Conservation (phyloP, 1,140 invertebrate species). For the Pollicipes pollicipes region DNA sequence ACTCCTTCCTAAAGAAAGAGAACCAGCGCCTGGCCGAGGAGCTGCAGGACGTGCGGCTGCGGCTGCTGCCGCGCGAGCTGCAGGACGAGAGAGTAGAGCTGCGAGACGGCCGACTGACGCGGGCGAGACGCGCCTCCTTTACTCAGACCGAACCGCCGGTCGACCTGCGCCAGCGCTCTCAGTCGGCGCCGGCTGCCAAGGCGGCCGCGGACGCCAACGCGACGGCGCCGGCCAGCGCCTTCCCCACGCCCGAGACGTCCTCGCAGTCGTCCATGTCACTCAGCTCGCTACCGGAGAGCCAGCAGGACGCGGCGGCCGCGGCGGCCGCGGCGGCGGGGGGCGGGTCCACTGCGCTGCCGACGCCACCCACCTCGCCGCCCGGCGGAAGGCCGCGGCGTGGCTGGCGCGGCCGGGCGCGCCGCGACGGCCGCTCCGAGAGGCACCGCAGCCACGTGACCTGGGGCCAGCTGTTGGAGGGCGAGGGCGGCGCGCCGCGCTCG, state of each 20-base stretch:
- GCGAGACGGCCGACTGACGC: neutral
- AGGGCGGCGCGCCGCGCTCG: neutral
- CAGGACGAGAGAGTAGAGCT: neutral
- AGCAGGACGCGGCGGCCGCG: neutral
- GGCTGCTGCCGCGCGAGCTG: neutral
- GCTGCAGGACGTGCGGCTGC: neutral
- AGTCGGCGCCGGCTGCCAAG: too few relatives aligned
- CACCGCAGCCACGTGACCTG: neutral
- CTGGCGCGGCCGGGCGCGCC: too few relatives aligned
- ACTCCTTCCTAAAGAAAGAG: neutral
- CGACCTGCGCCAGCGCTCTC: too few relatives aligned
- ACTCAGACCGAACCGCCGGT: neutral
- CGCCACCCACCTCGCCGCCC: neutral
- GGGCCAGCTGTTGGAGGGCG: neutral
- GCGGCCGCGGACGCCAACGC: neutral
- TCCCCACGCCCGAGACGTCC: neutral
- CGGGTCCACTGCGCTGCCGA: too few relatives aligned
- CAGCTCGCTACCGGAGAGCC: neutral
- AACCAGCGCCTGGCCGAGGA: neutral
- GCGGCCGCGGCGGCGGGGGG: too few relatives aligned
- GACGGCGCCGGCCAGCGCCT: neutral
- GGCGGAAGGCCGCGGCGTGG: too few relatives aligned
- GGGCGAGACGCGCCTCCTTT: neutral
- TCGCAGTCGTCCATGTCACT: neutral
- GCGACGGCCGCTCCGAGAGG: too few relatives aligned